Conservation (phyloP, 2,888 invertebrate genomes). For the Camptogramma bilineatum region DNA sequence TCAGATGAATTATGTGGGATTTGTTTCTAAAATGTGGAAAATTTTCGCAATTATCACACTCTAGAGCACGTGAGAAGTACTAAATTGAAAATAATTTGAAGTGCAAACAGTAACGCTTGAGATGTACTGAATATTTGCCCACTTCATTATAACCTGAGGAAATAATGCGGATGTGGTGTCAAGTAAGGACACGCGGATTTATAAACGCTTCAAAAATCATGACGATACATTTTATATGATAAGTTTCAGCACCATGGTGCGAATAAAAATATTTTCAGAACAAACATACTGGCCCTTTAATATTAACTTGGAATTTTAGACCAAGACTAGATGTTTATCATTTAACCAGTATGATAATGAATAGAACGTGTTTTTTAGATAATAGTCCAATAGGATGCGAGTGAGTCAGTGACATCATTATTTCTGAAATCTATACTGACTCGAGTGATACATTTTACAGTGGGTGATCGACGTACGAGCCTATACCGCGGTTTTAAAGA, state of each 20-base stretch:
- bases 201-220: constrained; percentile 10
- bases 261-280: not conserved
- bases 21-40: not conserved
- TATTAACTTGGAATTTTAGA: too few species aligned
- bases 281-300: too few species aligned
- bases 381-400: too few species aligned
- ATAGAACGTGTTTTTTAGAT: too few species aligned
- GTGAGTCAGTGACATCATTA: too few species aligned
- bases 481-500: too few species aligned
- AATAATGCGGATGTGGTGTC: constrained; percentile 10
- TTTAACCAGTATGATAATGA: too few species aligned
- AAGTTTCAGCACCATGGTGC: constrained; percentile 5
- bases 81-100: constrained; percentile 11
- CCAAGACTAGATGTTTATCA: too few species aligned
- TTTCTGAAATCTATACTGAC: too few species aligned
- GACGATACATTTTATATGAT: constrained; percentile 13
- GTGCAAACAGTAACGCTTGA: constrained; percentile 10
- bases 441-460: too few species aligned
- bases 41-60: constrained; percentile 10
- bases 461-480: too few species aligned
- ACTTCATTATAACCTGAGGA: constrained; percentile 29
- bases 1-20: too few species aligned
- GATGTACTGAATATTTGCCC: constrained; percentile 30
- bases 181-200: constrained; percentile 15
- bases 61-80: constrained; percentile 1